Percentiles rank a stretch among this genome's conserved stretches.
Evolutionary conservation across 2,888 invertebrate species (phyloP).

Genomic region (Limnephilus rhombicus): DNA sequence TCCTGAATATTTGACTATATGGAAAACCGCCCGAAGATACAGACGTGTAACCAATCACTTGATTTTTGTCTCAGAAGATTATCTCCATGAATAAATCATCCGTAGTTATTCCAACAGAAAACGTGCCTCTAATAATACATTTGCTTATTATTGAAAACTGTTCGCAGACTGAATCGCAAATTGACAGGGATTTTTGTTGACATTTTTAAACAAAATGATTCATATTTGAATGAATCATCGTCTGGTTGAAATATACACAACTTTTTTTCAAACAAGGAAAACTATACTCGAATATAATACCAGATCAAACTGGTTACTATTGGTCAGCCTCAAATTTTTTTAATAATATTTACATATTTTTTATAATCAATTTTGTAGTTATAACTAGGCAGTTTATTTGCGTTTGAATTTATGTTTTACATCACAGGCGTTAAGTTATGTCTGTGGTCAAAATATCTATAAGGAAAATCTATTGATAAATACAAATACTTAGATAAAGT

Average conservation of each 20-base stretch:
- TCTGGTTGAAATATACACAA: background rate
- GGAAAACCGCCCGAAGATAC: background rate
- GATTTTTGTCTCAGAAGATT: background rate
- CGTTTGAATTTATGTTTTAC: background rate
- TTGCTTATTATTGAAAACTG: background rate
- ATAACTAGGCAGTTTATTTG: background rate
- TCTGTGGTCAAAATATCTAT: background rate
- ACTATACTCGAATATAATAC: background rate
- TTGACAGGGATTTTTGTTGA: slow-evolving; percentile 6
- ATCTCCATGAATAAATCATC: background rate
- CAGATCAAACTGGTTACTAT: background rate
- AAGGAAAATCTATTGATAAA: background rate
- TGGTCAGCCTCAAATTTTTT: background rate
- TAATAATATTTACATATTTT: background rate
- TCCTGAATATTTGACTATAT: background rate
- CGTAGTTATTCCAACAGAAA: background rate
- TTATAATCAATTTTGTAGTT: background rate
- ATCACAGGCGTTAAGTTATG: background rate
- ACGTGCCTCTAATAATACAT: background rate
- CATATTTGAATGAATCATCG: background rate
- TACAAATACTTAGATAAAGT: background rate
- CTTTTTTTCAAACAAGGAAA: background rate
- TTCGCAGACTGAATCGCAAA: background rate
- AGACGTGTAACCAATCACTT: background rate
- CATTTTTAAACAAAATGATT: background rate